Base-by-base conservation (phyloP, 2,113 vertebrate species). In the Siniperca knerii region DNA sequence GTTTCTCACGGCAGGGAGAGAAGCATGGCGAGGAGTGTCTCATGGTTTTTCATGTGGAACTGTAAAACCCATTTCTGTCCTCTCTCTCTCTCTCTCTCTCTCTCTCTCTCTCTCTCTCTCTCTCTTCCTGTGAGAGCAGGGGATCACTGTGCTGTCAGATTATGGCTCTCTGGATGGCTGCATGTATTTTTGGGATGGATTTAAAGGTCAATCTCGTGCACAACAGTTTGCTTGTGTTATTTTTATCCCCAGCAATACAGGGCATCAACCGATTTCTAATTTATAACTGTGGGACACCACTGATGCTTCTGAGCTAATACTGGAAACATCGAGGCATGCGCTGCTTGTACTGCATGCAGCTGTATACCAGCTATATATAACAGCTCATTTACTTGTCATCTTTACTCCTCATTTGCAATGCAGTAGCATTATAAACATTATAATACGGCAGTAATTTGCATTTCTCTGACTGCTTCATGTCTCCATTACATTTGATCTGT, bases 121-220 rank as follows among this genome's bases (percentile, higher is more conserved):
- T 29, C 61, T 67, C 50, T 67, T 35, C 62, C 70, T 68, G 60
- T 68, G 83, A 77, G 83, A 79, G 87, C 69, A 3, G 76, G 54
- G 79, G 83, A 89, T 90, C 86, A 84, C 86, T 23, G 81, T 25
- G 68, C 86, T 82, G 86, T 90, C 85, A 87, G 82, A 91, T 92
- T 90, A 88, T 8, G 42, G 75, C 82, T 86, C 86, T 78, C 68
- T 79, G 86, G 80, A 80, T 72, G 88, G 62, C 83, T 46, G 84
- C 76, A 1, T 87, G 91, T 89, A 89, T 89, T 93, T 93, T 87
- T 86, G 82, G 87, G 81, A 54, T 2, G 46, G 90, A 78, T 89
- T 93, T 89, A 92, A 92, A 88, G 93, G 92, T 94, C 93, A 90
- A 70, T 75, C 89, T 86, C 82, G 44, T 84, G 86, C 87, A 90